Conservation (phyloP, 2,113 vertebrate genomes). For the Nestor notabilis region DNA sequence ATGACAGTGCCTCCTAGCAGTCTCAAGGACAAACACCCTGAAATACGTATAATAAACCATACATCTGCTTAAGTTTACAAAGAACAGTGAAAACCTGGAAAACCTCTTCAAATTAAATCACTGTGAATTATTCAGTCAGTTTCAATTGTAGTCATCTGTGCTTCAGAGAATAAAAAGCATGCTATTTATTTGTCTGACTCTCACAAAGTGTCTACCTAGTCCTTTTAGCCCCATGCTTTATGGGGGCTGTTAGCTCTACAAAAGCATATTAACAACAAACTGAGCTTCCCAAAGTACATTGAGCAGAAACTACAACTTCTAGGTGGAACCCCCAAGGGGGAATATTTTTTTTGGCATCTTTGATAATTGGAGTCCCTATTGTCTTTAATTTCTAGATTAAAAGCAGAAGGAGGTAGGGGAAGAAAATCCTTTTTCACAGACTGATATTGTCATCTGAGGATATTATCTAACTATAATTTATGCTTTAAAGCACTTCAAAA, state of each 20-base stretch:
- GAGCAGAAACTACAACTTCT: neutral
- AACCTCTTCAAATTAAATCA: slow-evolving; percentile 28
- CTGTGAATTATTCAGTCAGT: slow-evolving; percentile 4
- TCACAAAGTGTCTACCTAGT: slow-evolving; percentile 32
- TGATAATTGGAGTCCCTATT: neutral
- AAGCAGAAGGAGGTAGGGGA: neutral
- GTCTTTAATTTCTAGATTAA: slow-evolving; percentile 28
- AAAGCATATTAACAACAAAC: neutral
- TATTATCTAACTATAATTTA: slow-evolving; percentile 22
- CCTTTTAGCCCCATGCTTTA: neutral
- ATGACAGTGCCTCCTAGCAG: neutral
- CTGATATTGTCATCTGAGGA: neutral
- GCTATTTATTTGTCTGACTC: slow-evolving; percentile 33
- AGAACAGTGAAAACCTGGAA: neutral
- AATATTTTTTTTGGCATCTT: neutral
- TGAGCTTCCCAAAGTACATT: neutral
- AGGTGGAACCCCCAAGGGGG: neutral
- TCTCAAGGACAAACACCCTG: neutral
- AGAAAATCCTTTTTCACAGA: slow-evolving; percentile 23
- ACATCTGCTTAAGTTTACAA: neutral
- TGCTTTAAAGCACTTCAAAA: slow-evolving; percentile 37
- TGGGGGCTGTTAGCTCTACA: neutral
- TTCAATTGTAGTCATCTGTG: slow-evolving; percentile 1
- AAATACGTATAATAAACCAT: neutral
- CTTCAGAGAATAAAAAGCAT: neutral